These are phyloP conservation scores for Girardinichthys multiradiatus DNA, from an alignment of 2,113 vertebrate species.

Conservation along the genomic window DNA sequence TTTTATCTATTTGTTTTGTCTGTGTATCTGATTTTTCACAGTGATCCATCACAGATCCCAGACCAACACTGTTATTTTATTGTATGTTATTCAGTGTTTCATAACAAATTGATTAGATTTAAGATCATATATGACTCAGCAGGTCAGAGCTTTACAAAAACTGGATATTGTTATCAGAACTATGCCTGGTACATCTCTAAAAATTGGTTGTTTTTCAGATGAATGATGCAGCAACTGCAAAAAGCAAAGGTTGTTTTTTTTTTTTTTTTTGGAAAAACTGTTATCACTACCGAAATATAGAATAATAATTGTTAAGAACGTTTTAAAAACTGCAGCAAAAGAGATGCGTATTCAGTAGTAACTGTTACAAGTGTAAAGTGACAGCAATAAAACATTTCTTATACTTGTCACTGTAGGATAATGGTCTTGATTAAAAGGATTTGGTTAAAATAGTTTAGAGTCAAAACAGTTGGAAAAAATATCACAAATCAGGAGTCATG, in stretches of 20 bases:
- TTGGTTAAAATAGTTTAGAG: neutral
- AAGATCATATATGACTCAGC: neutral
- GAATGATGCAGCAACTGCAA: neutral
- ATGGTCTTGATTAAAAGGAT: no score
- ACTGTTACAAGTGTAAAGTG: no score
- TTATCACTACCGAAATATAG: neutral
- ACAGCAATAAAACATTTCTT: neutral
- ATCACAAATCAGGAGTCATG: neutral
- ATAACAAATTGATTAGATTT: neutral
- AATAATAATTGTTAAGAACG: neutral
- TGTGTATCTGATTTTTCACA: no score
- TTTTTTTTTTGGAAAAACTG: no score
- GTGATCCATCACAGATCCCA: no score
- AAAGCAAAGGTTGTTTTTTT: neutral
- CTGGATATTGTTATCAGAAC: neutral
- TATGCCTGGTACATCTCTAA: neutral
- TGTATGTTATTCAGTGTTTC: no score
- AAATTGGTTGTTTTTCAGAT: neutral
- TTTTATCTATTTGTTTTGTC: no score
- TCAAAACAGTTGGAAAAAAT: no score
- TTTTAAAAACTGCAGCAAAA: neutral
- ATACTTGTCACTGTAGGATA: neutral
- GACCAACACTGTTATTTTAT: no score
- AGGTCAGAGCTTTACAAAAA: neutral
- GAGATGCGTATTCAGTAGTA: neutral